A percentile compares a stretch with the other conserved stretches of the same genome.
phyloP scores from a whole-genome alignment of 1,140 invertebrate genomes.

The Lethrus apterus region DNA sequence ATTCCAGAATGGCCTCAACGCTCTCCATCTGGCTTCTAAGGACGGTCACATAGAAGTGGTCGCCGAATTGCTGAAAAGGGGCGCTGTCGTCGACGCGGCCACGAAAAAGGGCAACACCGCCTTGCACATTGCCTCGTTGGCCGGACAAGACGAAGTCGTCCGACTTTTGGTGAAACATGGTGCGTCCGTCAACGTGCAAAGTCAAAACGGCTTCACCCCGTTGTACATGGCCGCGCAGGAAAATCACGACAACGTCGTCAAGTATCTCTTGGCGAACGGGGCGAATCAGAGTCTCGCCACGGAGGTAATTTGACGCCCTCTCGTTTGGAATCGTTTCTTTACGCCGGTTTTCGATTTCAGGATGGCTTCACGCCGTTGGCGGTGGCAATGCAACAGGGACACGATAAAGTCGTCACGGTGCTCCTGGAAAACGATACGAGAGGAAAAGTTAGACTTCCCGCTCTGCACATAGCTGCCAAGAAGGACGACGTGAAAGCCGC shows the following conservation, averaged over 20 bases:
- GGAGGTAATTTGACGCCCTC: constrained; percentile 56
- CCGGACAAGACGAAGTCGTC: constrained; percentile 95
- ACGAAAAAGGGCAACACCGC: constrained; percentile 99
- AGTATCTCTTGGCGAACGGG: constrained; percentile 85
- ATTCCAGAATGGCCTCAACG: constrained; percentile 93
- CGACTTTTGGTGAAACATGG: constrained; percentile 87
- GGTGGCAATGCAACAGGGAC: constrained; percentile 95
- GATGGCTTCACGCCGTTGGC: constrained; percentile 95
- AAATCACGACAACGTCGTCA: constrained; percentile 95
- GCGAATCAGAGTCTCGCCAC: constrained; percentile 98
- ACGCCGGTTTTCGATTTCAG: constrained; percentile 43
- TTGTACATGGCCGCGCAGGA: constrained; percentile 99
- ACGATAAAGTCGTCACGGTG: constrained; percentile 91
- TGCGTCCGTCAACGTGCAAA: constrained; percentile 96
- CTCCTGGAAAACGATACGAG: constrained; percentile 86
- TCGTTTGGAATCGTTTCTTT: neutral
- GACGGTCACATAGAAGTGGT: constrained; percentile 97
- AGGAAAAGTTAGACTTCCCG: constrained; percentile 74
- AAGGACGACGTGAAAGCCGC: constrained; percentile 95
- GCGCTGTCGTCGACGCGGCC: constrained; percentile 92
- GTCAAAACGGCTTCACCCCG: constrained; percentile 98
- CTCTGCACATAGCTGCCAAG: constrained; percentile 92
- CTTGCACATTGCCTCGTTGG: constrained; percentile 95
- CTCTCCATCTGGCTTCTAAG: constrained; percentile 96
- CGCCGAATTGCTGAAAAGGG: constrained; percentile 83